Evolutionary conservation across 1,140 invertebrate genomes (phyloP).

Genomic region (Caenorhabditis latens): DNA sequence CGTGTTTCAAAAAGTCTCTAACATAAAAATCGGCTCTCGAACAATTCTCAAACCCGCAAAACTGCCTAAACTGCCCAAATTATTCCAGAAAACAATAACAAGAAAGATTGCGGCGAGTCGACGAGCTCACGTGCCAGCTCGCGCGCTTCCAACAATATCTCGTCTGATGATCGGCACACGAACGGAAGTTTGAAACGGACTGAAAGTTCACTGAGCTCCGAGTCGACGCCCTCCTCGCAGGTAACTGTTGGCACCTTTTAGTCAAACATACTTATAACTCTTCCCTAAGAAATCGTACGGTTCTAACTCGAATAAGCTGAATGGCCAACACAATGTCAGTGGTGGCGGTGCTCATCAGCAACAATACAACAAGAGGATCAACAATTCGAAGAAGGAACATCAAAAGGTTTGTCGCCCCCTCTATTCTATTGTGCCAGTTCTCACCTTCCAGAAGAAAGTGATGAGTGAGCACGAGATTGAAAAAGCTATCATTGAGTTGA

Average conservation of each 20-base stretch:
- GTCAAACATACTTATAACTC: not conserved
- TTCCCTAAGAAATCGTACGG: conserved; percentile 48
- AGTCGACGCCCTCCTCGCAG: conserved; percentile 57
- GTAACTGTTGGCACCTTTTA: conserved; percentile 37
- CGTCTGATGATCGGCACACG: conserved; percentile 55
- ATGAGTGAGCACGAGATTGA: conserved; percentile 58
- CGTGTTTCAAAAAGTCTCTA: too few relatives aligned
- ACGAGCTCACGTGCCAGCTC: conserved; percentile 60
- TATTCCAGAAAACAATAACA: conserved; percentile 61
- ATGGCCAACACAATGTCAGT: conserved; percentile 46
- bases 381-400: conserved; percentile 54
- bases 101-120: conserved; percentile 58
- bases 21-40: too few relatives aligned
- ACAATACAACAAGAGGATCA: conserved; percentile 36
- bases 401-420: conserved; percentile 41
- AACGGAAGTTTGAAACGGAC: conserved; percentile 58
- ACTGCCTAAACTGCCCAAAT: too few relatives aligned
- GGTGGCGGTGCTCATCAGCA: conserved; percentile 45
- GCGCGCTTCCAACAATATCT: conserved; percentile 52
- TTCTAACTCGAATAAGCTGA: conserved; percentile 57
- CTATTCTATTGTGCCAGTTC: not conserved
- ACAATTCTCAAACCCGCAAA: too few relatives aligned
- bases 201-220: conserved; percentile 57
- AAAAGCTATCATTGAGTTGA: conserved; percentile 47
- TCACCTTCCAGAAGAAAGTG: conserved; percentile 48